Evolutionary conservation across 2,797 vertebrate species (phyloP).

Genomic region (Chelon auratus): DNA sequence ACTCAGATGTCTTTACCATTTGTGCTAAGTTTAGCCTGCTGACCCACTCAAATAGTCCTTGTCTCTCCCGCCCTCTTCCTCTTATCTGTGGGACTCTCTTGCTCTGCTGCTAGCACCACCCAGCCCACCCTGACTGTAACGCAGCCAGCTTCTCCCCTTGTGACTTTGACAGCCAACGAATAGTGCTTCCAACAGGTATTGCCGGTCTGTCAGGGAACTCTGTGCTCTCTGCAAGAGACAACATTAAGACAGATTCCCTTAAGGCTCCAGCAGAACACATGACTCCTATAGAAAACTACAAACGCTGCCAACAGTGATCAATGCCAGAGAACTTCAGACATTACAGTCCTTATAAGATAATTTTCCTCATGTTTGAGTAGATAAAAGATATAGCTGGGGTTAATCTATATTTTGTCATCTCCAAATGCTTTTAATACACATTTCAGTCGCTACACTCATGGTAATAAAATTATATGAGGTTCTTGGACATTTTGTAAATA

Average conservation of each 20-base stretch:
- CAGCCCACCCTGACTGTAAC: constrained; percentile 43
- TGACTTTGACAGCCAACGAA: constrained; percentile 27
- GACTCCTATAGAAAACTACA: too few relatives aligned
- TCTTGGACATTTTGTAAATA: too few relatives aligned
- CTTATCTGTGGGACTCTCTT: constrained; percentile 19
- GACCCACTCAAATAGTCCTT: constrained; percentile 48
- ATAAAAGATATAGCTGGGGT: neutral
- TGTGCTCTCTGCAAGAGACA: too few relatives aligned
- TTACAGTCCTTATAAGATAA: too few relatives aligned
- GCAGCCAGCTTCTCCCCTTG: constrained; percentile 45
- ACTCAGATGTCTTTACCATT: constrained; percentile 41
- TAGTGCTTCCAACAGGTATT: constrained; percentile 25
- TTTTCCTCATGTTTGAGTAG: neutral
- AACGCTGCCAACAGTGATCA: too few relatives aligned
- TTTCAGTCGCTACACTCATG: too few relatives aligned
- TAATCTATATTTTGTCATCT: neutral
- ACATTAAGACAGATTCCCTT: neutral
- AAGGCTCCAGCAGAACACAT: too few relatives aligned
- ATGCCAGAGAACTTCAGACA: too few relatives aligned
- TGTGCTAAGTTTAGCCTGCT: constrained; percentile 66
- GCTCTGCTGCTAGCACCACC: constrained; percentile 35
- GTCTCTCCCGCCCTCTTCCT: constrained; percentile 46
- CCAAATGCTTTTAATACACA: too few relatives aligned
- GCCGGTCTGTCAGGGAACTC: constrained; percentile 29
- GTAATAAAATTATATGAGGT: too few relatives aligned